Evolutionary conservation across 2,113 vertebrate species (phyloP).

Genomic region (Pelecanus crispus): DNA sequence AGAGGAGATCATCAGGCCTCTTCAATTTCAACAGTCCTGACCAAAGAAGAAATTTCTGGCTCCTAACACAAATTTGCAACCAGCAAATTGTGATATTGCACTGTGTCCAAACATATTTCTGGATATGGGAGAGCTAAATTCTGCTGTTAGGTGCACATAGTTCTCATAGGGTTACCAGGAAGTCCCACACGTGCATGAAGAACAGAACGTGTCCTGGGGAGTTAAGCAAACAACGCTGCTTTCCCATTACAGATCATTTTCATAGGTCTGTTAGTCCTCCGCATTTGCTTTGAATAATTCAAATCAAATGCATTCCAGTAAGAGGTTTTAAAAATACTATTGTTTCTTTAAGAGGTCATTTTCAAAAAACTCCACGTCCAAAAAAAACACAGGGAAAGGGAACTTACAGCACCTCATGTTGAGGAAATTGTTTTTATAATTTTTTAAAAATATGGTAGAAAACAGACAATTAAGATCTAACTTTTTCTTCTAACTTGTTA

Average conservation of each 20-base stretch:
- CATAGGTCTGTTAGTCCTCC: not conserved
- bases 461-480: not conserved
- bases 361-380: conserved; percentile 18
- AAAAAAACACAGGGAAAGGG: not conserved
- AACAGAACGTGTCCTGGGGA: not conserved
- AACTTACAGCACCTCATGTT: not conserved
- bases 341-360: not conserved
- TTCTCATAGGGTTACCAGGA: not conserved
- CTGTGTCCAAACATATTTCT: not conserved
- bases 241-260: not conserved
- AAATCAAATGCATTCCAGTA: not conserved
- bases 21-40: not conserved
- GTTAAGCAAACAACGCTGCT: not conserved
- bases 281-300: not conserved
- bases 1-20: not conserved
- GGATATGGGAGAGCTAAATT: not conserved
- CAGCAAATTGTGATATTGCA: not conserved
- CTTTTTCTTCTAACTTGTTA: not conserved
- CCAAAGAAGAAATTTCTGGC: not conserved
- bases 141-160: not conserved
- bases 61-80: not conserved
- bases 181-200: rapidly evolving
- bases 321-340: conserved; percentile 35
- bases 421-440: not conserved
- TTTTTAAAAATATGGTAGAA: not conserved